phyloP scores from a whole-genome alignment of 2,113 vertebrate genomes.

The Archilochus colubris region DNA sequence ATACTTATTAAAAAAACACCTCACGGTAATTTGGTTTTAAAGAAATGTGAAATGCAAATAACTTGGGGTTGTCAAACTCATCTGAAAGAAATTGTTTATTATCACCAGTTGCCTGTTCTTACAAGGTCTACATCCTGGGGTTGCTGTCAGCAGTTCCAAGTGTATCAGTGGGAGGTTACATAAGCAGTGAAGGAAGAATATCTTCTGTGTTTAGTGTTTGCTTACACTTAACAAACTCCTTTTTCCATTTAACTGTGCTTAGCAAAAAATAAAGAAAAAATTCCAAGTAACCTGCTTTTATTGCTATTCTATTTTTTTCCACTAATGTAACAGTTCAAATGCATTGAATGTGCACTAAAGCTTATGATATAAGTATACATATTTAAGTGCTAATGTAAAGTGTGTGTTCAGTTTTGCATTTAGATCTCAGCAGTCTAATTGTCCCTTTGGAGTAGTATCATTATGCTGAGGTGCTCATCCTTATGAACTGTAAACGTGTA shows the following conservation, averaged over 20 bases:
- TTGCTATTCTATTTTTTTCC: background rate
- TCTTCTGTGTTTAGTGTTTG: background rate
- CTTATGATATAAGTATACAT: background rate
- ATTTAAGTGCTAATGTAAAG: background rate
- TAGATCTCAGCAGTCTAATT: background rate
- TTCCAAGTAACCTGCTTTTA: background rate
- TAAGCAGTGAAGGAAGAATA: background rate
- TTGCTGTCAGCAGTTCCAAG: background rate
- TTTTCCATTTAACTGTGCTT: background rate
- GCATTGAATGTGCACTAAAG: background rate
- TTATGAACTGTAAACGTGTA: background rate
- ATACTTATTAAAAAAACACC: background rate
- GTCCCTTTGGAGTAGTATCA: background rate
- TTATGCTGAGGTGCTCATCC: background rate
- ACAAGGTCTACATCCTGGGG: background rate
- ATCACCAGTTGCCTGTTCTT: background rate
- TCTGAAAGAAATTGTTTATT: background rate
- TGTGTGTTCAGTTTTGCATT: background rate
- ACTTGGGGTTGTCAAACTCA: background rate
- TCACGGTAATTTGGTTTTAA: background rate
- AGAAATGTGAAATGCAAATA: background rate
- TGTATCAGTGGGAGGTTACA: background rate
- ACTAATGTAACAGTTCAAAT: background rate
- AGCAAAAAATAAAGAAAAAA: background rate
- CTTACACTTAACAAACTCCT: background rate